Evolutionary conservation across 2,113 vertebrate genomes (phyloP).

Genomic region (Sigmodon hispidus): DNA sequence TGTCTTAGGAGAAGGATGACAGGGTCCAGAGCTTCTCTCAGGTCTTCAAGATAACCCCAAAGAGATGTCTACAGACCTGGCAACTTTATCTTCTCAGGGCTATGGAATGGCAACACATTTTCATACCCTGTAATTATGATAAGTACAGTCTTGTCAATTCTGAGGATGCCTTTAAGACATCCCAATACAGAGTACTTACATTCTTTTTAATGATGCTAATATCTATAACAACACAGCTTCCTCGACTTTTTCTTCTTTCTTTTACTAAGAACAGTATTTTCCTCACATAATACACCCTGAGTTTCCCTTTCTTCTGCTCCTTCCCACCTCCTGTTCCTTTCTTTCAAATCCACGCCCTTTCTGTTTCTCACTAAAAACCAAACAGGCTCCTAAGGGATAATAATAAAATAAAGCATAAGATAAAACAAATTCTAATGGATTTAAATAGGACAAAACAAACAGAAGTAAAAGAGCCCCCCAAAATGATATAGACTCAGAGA

Average conservation of each 20-base stretch:
- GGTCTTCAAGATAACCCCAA: neutral
- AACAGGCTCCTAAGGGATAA: neutral
- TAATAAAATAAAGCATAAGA: neutral
- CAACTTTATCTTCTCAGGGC: too few relatives aligned
- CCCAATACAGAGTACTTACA: neutral
- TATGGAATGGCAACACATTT: neutral
- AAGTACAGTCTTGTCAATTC: neutral
- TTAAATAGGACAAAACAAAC: neutral
- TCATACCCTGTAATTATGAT: neutral
- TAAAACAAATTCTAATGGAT: neutral
- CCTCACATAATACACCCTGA: neutral
- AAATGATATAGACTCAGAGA: too few relatives aligned
- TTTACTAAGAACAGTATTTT: neutral
- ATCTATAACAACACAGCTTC: neutral
- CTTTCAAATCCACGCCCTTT: neutral
- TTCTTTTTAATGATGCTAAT: neutral
- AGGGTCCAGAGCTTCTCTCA: neutral
- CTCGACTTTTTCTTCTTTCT: neutral
- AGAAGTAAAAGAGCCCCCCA: neutral
- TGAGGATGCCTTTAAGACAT: neutral
- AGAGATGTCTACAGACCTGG: neutral
- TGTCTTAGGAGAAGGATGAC: neutral
- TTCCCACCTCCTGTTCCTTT: neutral
- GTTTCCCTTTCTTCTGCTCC: neutral
- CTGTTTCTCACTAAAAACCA: neutral